Evolutionary conservation across 2,888 invertebrate genomes (phyloP).

Genomic region (Seira sanloemensis): DNA sequence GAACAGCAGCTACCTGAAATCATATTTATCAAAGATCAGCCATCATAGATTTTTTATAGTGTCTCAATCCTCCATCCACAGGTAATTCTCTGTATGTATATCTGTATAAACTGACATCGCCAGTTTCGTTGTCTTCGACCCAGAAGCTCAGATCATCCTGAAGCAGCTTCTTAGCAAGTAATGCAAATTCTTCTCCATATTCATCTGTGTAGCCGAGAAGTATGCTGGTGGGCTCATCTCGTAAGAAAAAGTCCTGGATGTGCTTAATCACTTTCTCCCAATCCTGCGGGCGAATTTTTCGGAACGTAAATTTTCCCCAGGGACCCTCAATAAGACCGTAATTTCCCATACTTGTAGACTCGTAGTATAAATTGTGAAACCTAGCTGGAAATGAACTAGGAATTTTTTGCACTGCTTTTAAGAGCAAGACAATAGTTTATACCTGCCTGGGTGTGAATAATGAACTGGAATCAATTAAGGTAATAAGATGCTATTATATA

Average conservation of each 20-base stretch:
- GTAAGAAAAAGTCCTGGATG: slow-evolving; percentile 57
- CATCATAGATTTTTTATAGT: no score
- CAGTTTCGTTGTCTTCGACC: slow-evolving; percentile 56
- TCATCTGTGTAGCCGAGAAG: slow-evolving; percentile 62
- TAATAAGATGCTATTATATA: no score
- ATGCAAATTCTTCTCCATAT: slow-evolving; percentile 58
- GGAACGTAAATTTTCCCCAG: slow-evolving; percentile 52
- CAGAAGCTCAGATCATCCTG: slow-evolving; percentile 62
- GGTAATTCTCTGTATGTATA: no score
- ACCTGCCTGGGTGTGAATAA: no score
- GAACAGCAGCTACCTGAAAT: slow-evolving; percentile 58
- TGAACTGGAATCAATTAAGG: no score
- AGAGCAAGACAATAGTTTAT: no score
- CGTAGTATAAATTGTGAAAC: background rate
- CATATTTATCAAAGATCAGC: no score
- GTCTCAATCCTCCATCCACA: no score
- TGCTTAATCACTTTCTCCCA: slow-evolving; percentile 61
- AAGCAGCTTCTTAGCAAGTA: slow-evolving; percentile 44
- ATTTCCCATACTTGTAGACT: slow-evolving; percentile 24
- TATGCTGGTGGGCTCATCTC: slow-evolving; percentile 62
- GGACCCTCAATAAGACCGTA: slow-evolving; percentile 60
- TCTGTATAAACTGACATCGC: slow-evolving; percentile 49
- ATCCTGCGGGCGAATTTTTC: slow-evolving; percentile 54
- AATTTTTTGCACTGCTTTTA: no score
- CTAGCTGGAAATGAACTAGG: no score